Evolutionary conservation across 2,113 vertebrate genomes (phyloP).

Genomic region (Oreochromis niloticus): DNA sequence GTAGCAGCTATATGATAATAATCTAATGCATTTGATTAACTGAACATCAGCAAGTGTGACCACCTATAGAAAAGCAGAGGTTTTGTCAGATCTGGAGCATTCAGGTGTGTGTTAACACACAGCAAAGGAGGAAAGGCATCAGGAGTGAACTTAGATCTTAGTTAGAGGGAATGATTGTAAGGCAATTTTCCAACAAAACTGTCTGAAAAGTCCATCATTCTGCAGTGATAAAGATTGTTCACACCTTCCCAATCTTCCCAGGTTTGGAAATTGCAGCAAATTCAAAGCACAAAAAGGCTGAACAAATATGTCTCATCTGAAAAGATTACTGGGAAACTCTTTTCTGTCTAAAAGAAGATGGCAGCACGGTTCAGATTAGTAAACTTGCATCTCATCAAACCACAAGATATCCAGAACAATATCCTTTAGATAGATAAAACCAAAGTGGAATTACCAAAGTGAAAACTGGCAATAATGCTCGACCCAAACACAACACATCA

Average conservation of each 20-base stretch:
- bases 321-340: too few species aligned
- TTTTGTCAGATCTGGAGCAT: background rate
- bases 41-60: background rate
- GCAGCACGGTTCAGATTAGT: too few species aligned
- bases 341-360: too few species aligned
- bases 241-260: background rate
- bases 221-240: background rate
- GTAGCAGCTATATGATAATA: background rate
- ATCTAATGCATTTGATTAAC: background rate
- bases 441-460: background rate
- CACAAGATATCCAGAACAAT: too few species aligned
- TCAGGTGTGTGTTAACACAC: background rate
- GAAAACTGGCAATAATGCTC: background rate
- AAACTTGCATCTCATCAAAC: too few species aligned
- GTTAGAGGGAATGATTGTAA: background rate
- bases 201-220: background rate
- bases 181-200: background rate
- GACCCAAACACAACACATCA: background rate
- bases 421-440: background rate
- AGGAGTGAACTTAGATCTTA: background rate
- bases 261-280: too few species aligned
- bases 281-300: too few species aligned
- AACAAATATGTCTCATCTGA: too few species aligned
- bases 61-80: background rate
- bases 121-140: accelerated